Evolutionary conservation across 2,113 vertebrate species (phyloP), one percentile per base, ranked within the genome.

Genomic region (Syngnathoides biaculeatus): DNA sequence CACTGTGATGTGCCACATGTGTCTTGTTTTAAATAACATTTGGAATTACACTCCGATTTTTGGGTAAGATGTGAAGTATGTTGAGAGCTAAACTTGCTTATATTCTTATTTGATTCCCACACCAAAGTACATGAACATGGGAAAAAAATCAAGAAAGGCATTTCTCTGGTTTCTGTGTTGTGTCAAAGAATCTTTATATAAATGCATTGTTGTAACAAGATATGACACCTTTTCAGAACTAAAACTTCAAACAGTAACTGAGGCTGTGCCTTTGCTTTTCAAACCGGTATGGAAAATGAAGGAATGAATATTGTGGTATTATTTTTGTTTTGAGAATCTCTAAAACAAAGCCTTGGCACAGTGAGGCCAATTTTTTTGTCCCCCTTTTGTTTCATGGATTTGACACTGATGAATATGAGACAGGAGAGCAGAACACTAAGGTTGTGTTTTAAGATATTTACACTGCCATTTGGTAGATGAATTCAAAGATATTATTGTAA

Each of bases 101-200:
- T 19, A 5, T 48, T 48, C 19, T 40, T 61, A 61, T 61, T 61
- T 61, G 58, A 61, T 61, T 20, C 14, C 40, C 22, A 12, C 11
- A 14, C 52, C 13, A 26, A 9, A n/a, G 48, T 22, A n/a, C 20
- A 24, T 22, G 22, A 26, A 55, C 52, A 11, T 24, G 24, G 10
- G n/a, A 12, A 52, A 20, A 52, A 26, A 19, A 60, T 19, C 30
- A 60, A 60, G 15, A 38, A 55, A 55, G 52, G 52, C 19, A 13
- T 62, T 39, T 38, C n/a, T 61, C 30, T 40, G 30, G 59, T 61
- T 62, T 62, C 35, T 62, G 38, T 62, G 59, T 62, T 39, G 35
- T 62, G 59, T 38, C 39, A 42, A 62, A 42, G 58, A 20, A 60
- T 60, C 15, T 17, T 60, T 35, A 39, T 60, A 20, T 39, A 20